Evolutionary conservation across 2,888 invertebrate genomes (phyloP), one percentile per base, ranked within the genome.

Genomic region (Craniophora ligustri): DNA sequence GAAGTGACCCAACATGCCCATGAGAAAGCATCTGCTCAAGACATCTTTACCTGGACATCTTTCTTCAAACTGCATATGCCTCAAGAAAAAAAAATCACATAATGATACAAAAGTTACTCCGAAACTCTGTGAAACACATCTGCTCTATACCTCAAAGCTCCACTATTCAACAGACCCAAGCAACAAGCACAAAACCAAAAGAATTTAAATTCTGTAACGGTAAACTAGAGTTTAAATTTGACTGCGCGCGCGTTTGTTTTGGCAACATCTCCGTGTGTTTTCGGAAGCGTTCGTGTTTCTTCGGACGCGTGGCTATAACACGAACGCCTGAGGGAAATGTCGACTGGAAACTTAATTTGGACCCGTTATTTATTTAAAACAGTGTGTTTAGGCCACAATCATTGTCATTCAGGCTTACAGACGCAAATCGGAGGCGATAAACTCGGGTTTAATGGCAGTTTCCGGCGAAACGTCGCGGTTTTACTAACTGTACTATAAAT

Each of bases 61-160:
- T 66, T 63, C 72, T 63, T 60, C 75, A 74, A 77, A 79, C 66
- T 79, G 84, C 91, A 91, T 86, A 88, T 91, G 91, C 82, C 85
- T 85, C 73, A 72, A 84, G 81, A 86, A 89, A 92, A 91, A 90
- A 90, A 88, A 83, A 85, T 83, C 81, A 84, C 69, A 71, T 66
- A 84, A 88, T 84, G 88, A 86, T 87, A 90, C 91, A 88, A 91
- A 87, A 86, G 83, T 87, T 82, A 81, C 86, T 83, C 74, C 71
- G 77, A 87, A 86, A 88, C 85, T 85, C 85, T 85, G 87, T 83
- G 87, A 87, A 89, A 85, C 82, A 87, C 92, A 92, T 91, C 92
- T 92, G 92, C 91, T 84, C 76, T 75, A 67, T 70, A 64, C 70
- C 70, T 48, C 58, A 54, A 75, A 70, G 66, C 76, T 74, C 72